Evolutionary conservation across 2,888 invertebrate genomes (phyloP).

Genomic region (Isoperla grammatica): DNA sequence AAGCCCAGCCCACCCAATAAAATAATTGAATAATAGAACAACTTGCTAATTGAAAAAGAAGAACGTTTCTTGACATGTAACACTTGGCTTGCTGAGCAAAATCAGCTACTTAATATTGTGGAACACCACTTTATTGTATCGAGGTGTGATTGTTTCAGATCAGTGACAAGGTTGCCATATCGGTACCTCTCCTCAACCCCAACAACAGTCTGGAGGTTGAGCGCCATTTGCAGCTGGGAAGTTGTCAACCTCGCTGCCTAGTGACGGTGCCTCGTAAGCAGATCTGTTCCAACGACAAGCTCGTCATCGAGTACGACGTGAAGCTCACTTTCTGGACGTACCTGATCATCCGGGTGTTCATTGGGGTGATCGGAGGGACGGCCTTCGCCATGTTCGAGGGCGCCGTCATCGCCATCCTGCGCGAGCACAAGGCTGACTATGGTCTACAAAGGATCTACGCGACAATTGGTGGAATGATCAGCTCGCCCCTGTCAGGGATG

Average conservation of each 20-base stretch:
- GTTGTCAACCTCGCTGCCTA: constrained; percentile 56
- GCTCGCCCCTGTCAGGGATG: constrained; percentile 68
- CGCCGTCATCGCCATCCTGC: constrained; percentile 67
- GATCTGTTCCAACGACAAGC: constrained; percentile 56
- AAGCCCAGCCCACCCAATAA: too few species aligned
- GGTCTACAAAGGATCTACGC: constrained; percentile 71
- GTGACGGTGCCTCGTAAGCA: constrained; percentile 51
- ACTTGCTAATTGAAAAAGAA: too few species aligned
- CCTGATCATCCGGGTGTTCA: constrained; percentile 53
- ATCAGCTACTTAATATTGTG: too few species aligned
- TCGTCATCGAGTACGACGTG: constrained; percentile 56
- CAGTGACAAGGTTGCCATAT: constrained; percentile 43
- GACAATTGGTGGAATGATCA: constrained; percentile 70
- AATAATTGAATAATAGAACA: too few species aligned
- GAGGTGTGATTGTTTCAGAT: constrained; percentile 43
- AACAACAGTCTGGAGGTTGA: constrained; percentile 19
- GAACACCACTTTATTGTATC: too few species aligned
- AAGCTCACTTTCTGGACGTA: constrained; percentile 68
- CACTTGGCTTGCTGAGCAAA: too few species aligned
- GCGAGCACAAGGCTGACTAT: constrained; percentile 71
- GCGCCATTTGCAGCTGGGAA: constrained; percentile 38
- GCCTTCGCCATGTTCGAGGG: constrained; percentile 75
- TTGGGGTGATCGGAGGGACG: constrained; percentile 65
- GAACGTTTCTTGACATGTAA: too few species aligned
- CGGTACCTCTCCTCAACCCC: constrained; percentile 39